These are phyloP conservation scores for Chitala chitala DNA, from an alignment of 2,113 vertebrate genomes.

Conservation along the genomic window DNA sequence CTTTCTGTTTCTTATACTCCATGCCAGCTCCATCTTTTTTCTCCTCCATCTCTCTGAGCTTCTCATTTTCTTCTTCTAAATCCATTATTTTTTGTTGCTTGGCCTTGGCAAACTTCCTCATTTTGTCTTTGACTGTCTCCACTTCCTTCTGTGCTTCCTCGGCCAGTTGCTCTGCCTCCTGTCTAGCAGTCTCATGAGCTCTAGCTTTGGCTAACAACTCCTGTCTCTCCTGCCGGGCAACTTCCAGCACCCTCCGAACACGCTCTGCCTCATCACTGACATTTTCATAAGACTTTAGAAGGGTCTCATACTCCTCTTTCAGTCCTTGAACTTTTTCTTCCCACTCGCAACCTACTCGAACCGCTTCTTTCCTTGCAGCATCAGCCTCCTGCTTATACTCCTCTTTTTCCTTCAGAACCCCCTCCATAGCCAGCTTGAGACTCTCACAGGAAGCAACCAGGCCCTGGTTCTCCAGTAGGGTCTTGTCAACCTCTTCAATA, in stretches of 20 bases:
- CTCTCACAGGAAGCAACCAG: conserved; percentile 78
- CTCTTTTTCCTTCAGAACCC: conserved; percentile 73
- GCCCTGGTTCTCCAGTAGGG: conserved; percentile 76
- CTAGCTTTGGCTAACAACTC: conserved; percentile 69
- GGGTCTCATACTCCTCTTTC: conserved; percentile 87
- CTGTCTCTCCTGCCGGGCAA: conserved; percentile 80
- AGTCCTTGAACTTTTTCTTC: conserved; percentile 73
- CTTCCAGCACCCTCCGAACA: conserved; percentile 76
- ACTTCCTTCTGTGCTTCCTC: conserved; percentile 77
- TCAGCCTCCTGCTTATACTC: conserved; percentile 63
- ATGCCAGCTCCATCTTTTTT: conserved; percentile 31
- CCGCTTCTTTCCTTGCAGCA: conserved; percentile 59
- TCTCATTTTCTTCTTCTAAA: conserved; percentile 90
- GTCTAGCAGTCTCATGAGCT: conserved; percentile 62
- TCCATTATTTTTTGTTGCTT: conserved; percentile 95
- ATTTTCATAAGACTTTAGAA: conserved; percentile 92
- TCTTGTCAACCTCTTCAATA: conserved; percentile 71
- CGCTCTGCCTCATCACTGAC: conserved; percentile 84
- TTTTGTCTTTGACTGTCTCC: conserved; percentile 84
- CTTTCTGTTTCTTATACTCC: conserved; percentile 45
- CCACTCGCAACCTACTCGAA: conserved; percentile 63
- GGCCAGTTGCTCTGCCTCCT: conserved; percentile 68
- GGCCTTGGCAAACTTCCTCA: conserved; percentile 91
- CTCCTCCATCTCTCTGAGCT: conserved; percentile 57
- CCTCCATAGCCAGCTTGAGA: conserved; percentile 73